A percentile compares a stretch with the other conserved stretches of the same genome.
These are phyloP conservation scores for Corythaixoides concolor DNA, from an alignment of 2,113 vertebrate species.

Conservation along the genomic window DNA sequence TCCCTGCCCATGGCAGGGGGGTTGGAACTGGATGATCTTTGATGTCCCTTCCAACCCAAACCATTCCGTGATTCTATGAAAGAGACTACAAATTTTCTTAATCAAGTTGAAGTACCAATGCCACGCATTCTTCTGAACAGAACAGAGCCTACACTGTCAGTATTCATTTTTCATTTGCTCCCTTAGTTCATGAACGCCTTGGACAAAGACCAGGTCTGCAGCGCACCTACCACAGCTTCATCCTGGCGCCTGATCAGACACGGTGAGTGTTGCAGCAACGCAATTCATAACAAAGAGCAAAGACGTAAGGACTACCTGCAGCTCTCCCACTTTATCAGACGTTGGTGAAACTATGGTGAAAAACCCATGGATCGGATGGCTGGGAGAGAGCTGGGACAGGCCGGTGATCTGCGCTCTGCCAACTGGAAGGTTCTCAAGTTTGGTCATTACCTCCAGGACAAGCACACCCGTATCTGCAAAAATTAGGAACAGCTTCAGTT, in stretches of 20 bases:
- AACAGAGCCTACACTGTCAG: accelerated
- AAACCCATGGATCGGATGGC: constrained; percentile 82
- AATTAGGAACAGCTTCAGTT: not conserved
- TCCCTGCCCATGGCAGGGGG: no score
- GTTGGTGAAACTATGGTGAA: constrained; percentile 87
- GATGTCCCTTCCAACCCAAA: no score
- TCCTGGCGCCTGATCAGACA: not conserved
- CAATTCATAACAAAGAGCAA: not conserved
- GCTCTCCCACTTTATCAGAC: constrained; percentile 89
- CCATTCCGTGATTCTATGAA: no score
- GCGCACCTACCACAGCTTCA: not conserved
- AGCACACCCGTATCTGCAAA: constrained; percentile 90
- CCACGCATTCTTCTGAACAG: not conserved
- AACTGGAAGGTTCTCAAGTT: constrained; percentile 82
- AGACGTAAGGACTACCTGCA: constrained; percentile 79
- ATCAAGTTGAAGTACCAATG: not conserved
- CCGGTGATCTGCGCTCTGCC: constrained; percentile 82
- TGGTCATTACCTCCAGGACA: constrained; percentile 88
- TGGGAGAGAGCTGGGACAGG: constrained; percentile 84
- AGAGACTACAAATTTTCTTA: not conserved
- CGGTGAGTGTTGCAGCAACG: not conserved
- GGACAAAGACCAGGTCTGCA: not conserved
- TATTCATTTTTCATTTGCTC: not conserved
- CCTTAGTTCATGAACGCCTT: not conserved
- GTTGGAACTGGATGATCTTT: no score